Base-by-base conservation (phyloP, 2,888 invertebrate genomes). In the Bombylius major region DNA sequence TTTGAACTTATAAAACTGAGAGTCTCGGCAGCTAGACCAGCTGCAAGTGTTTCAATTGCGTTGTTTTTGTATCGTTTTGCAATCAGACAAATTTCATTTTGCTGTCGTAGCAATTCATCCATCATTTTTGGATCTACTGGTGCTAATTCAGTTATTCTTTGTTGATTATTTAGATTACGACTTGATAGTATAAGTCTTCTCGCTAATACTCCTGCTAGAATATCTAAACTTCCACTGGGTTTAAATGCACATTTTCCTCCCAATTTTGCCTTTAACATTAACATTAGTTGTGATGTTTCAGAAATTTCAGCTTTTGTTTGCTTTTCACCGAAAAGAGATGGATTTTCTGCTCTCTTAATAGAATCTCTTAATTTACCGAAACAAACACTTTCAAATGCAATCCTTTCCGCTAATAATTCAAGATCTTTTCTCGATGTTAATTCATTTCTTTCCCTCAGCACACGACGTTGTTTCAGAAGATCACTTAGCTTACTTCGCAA, bases 381-480 rank as follows among this genome's bases (percentile, higher is more conserved):
- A 57, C 86, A 78, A 33, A 88, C 82, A 57, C 86, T 84, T 73
- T 90, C 89, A 69, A 84, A 89, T 0, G 89, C 88, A 31, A 89
- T 77, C 66, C 88, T 84, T 70, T 89, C 89, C 3, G 89, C 88
- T 55, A 88, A 73, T 55, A 89, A 77, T 65, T 86, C 83, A 60
- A 86, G 73, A 66, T 82, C 83, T 61, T 82, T 82, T 50, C 80
- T 78, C 57, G 80, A 80, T 54, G 86, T 83, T 60, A 87, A 76
- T 65, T 84, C 81, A 56, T 84, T 84, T 12, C 80, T 79, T 66
- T 84, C 82, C 61, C 82, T 77, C 33, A 88, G 73, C 53, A 78
- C 77, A 56, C 82, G 80, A 65, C 86, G 81, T 65, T 81, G 83
- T 63, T 81, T 81, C 44, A 84, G 78, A 64, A 89, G 77, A 63